A percentile compares a stretch with the other conserved stretches of the same genome.
Conservation (phyloP, 2,888 invertebrate genomes). For the Thalpophila matura region DNA sequence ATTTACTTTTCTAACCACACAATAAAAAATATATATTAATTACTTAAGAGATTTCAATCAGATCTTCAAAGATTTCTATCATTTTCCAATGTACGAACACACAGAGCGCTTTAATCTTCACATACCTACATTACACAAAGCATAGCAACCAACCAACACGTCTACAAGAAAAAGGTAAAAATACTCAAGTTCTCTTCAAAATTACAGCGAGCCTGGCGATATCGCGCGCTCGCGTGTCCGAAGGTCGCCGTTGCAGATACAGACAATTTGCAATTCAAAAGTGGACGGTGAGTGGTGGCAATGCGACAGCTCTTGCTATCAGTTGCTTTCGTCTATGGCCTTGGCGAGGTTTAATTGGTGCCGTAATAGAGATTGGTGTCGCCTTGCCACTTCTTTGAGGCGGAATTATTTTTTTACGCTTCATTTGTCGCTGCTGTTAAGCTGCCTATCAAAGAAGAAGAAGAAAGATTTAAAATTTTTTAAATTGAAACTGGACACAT, state of each 20-base stretch:
- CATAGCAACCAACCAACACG: slow-evolving; percentile 14
- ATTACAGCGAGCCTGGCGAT: slow-evolving; percentile 65
- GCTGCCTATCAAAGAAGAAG: neutral
- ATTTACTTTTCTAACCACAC: too few relatives aligned
- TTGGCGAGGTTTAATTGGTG: slow-evolving; percentile 66
- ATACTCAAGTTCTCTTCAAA: slow-evolving; percentile 53
- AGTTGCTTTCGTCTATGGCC: slow-evolving; percentile 54
- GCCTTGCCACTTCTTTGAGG: slow-evolving; percentile 41
- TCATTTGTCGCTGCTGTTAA: neutral
- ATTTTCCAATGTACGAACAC: too few relatives aligned
- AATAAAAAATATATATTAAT: too few relatives aligned
- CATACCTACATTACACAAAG: neutral
- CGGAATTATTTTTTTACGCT: slow-evolving; percentile 2
- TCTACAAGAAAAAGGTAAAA: slow-evolving; percentile 40
- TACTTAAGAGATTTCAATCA: too few relatives aligned
- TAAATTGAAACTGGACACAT: neutral
- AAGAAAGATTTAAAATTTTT: too few relatives aligned
- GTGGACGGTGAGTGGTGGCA: slow-evolving; percentile 60
- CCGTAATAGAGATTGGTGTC: slow-evolving; percentile 60
- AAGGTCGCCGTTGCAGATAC: slow-evolving; percentile 72
- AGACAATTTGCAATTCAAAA: slow-evolving; percentile 73
- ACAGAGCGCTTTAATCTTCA: neutral
- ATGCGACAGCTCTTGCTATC: slow-evolving; percentile 70
- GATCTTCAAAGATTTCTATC: neutral
- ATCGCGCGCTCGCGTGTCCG: slow-evolving; percentile 73